These are phyloP conservation scores for Pteria penguin DNA, from an alignment of 2,888 invertebrate species.

Conservation along the genomic window DNA sequence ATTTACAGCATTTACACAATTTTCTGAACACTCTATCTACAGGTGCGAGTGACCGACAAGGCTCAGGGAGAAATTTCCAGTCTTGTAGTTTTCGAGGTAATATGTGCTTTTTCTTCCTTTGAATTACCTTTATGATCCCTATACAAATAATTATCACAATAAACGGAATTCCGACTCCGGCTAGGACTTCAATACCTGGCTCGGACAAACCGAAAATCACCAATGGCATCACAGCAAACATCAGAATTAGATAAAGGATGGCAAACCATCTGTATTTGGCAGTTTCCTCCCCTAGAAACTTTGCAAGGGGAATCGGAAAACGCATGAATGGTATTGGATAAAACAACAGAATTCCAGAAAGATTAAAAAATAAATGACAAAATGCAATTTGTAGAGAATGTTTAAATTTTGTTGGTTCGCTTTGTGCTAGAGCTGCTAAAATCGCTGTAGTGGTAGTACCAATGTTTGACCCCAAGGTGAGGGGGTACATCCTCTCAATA, in stretches of 20 bases:
- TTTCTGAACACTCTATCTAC: constrained; percentile 59
- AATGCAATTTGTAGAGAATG: constrained; percentile 73
- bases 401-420: constrained; percentile 67
- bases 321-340: constrained; percentile 82
- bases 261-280: constrained; percentile 73
- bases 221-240: constrained; percentile 68
- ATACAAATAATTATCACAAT: constrained; percentile 60
- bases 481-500: constrained; percentile 73
- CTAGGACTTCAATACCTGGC: constrained; percentile 66
- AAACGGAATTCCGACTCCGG: constrained; percentile 73
- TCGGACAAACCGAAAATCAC: constrained; percentile 73
- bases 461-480: constrained; percentile 74
- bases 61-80: constrained; percentile 76
- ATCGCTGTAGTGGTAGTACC: constrained; percentile 77
- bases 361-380: constrained; percentile 79
- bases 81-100: constrained; percentile 66
- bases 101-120: constrained; percentile 58
- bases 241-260: constrained; percentile 57
- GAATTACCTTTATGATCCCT: constrained; percentile 72
- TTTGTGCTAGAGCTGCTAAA: constrained; percentile 63
- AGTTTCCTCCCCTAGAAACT: constrained; percentile 80
- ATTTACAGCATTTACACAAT: constrained; percentile 16
- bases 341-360: constrained; percentile 81
- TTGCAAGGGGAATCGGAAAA: constrained; percentile 81
- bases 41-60: constrained; percentile 71